Evolutionary conservation across 2,113 vertebrate genomes (phyloP), one percentile per base, ranked within the genome.

Genomic region (Nannobrachium achirus): DNA sequence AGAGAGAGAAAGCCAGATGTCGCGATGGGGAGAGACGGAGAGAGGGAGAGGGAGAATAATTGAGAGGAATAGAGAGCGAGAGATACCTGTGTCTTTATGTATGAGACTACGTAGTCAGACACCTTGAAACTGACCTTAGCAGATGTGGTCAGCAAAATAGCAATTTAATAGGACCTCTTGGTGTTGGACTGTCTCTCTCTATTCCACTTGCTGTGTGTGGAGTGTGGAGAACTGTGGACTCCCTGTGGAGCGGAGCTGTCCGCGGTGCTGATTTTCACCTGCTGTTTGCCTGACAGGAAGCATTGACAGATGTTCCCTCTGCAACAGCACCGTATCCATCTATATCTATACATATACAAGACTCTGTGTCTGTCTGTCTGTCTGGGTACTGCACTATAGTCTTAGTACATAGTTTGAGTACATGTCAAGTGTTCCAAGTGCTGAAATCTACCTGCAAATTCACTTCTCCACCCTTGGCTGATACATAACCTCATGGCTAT

Each of bases 241-340:
- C 59, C 65, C 57, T 1, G 58, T 46, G 66, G 85, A 76, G 59
- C 62, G 15, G 81, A 81, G 75, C 76, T 80, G 81, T 87, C 80
- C 39, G 14, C 14, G 66, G 71, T n/a, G 63, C 86, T 87, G 82
- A 83, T 72, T 62, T 74, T 83, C 79, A 80, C 76, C 73, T 72
- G 19, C 80, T 87, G 85, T 82, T 84, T 86, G 78, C 75, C 83
- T 84, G 87, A 79, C 57, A 77, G 66, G 9, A 52, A 15, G 40
- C 74, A 13, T 33, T 33, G 25, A 33, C 25, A 33, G 25, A 33
- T 33, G 25, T 33, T 33, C 25, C 25, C 25, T 33, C 25, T 33
- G 25, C 25, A 33, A 33, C 25, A 33, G 25, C 0, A 5, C 25
- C 25, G 25, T 33, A 33, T 33, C 25, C 25, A 33, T 4, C 25